Percentiles rank a stretch among this genome's conserved stretches.
phyloP scores from a whole-genome alignment of 2,888 invertebrate genomes.

The Tryphoninae sp. region DNA sequence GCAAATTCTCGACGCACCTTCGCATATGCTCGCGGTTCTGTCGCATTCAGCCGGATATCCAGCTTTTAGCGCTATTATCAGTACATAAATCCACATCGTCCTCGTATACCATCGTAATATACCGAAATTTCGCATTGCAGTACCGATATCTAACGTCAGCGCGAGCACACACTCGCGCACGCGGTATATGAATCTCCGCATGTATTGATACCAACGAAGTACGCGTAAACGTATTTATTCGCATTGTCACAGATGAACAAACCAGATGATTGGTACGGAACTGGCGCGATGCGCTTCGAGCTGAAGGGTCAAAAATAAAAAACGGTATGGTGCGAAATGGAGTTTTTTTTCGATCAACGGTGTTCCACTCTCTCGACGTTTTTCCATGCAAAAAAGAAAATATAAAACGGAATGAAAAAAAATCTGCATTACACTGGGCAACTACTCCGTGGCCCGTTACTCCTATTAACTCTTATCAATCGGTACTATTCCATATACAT shows the following conservation, averaged over 20 bases:
- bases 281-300: neutral
- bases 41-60: too few species aligned
- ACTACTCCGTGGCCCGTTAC: neutral
- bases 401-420: constrained; percentile 1
- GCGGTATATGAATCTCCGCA: too few species aligned
- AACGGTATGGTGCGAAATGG: constrained; percentile 24
- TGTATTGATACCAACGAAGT: too few species aligned
- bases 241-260: constrained; percentile 18
- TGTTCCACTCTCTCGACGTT: neutral
- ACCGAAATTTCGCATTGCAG: constrained; percentile 53
- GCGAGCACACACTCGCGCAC: too few species aligned
- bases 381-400: constrained; percentile 6
- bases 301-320: constrained; percentile 15
- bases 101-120: neutral
- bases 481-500: constrained; percentile 5
- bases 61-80: too few species aligned
- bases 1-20: too few species aligned
- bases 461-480: constrained; percentile 39
- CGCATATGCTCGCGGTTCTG: too few species aligned
- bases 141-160: neutral
- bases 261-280: constrained; percentile 29
- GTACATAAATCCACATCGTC: too few species aligned
- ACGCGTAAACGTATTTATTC: constrained; percentile 1
- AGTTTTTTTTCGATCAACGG: constrained; percentile 13
- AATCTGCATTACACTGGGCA: constrained; percentile 16